Evolutionary conservation across 2,797 vertebrate species (phyloP).

Genomic region (Falco concolor): DNA sequence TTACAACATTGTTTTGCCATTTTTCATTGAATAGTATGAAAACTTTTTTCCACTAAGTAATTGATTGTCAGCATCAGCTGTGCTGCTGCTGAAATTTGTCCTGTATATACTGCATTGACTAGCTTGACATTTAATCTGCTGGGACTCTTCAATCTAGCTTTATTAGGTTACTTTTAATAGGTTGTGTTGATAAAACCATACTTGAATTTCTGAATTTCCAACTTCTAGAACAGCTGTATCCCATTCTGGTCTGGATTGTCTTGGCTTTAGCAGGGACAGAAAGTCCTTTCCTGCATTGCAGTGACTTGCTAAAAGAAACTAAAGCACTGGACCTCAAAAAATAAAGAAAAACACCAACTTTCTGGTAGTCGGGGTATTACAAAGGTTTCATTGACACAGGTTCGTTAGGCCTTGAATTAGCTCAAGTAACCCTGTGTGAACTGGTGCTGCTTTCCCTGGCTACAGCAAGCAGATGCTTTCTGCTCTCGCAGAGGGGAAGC

Average conservation of each 20-base stretch:
- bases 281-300: neutral
- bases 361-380: neutral
- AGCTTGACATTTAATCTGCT: neutral
- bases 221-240: neutral
- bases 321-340: neutral
- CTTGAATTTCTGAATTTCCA: neutral
- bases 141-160: neutral
- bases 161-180: neutral
- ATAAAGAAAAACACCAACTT: neutral
- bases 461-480: neutral
- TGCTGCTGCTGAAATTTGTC: neutral
- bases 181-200: neutral
- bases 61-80: neutral
- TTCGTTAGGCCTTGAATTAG: neutral
- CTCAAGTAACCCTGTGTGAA: neutral
- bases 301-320: neutral
- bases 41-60: neutral
- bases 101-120: neutral
- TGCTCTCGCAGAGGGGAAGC: neutral
- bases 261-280: neutral
- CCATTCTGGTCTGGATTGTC: too few relatives aligned
- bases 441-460: neutral
- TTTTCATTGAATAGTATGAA: neutral
- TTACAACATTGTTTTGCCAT: neutral
- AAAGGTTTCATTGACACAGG: neutral